Percentiles rank a stretch among this genome's conserved stretches.
Conservation (phyloP, 2,888 invertebrate genomes). For the Dasypogon diadema region DNA sequence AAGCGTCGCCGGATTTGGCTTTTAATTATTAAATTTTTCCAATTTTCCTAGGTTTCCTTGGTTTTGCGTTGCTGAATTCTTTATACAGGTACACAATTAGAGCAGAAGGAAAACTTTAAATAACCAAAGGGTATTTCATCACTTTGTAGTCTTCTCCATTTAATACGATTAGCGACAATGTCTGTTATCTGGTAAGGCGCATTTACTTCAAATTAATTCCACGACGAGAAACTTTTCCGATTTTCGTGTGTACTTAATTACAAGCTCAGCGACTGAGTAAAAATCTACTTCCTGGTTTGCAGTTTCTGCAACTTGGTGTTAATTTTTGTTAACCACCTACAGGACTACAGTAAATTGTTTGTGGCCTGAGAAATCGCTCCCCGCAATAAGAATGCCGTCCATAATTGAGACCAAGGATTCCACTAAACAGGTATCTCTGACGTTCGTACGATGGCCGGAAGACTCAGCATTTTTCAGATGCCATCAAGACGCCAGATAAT, state of each 20-base stretch:
- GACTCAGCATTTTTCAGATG: slow-evolving; percentile 21
- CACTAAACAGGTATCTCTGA: not conserved
- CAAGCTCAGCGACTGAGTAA: not conserved
- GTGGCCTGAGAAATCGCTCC: not conserved
- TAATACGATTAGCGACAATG: not conserved
- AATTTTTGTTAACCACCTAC: not conserved
- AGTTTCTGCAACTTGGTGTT: not conserved
- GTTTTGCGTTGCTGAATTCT: too few species aligned
- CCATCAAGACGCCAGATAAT: not conserved
- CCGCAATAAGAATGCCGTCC: not conserved
- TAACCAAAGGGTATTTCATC: too few species aligned
- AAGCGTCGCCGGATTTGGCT: too few species aligned
- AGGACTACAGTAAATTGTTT: not conserved
- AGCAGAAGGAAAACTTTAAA: too few species aligned
- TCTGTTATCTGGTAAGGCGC: not conserved
- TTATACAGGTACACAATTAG: too few species aligned
- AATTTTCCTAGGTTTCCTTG: too few species aligned
- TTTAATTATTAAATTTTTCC: too few species aligned
- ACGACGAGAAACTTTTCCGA: too few species aligned
- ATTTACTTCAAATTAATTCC: too few species aligned
- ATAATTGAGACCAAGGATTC: not conserved
- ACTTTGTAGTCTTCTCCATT: not conserved
- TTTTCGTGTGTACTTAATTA: too few species aligned
- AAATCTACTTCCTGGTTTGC: not conserved
- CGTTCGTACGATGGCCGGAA: slow-evolving; percentile 5